Base-by-base conservation (phyloP, 2,797 vertebrate species). In the Oophaga sylvatica region DNA sequence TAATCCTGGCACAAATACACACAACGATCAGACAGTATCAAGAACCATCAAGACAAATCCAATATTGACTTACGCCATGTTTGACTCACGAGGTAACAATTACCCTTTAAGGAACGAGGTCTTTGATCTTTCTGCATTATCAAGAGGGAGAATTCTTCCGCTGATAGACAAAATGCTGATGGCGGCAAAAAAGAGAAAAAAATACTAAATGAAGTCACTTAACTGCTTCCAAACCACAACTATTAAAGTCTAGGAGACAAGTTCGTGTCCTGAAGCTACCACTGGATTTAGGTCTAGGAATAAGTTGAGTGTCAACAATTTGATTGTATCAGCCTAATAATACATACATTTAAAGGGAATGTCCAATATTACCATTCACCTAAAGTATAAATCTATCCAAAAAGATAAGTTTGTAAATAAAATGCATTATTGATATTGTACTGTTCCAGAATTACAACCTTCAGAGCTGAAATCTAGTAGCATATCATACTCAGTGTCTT, bases 51-150 rank as follows among this genome's bases (percentile, higher is more conserved):
- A 31, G 60, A 29, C 78, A 77, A 85, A 85, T 73, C 59, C 78
- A 89, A 86, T 86, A 89, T 78, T 86, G 80, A 82, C 60, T 68
- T 20, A 56, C 16, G 29, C 63, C 76, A n/a, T 85, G 76, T 76
- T 85, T 85, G 80, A 65, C 22, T 82, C 88, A 89, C 35, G 80
- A 89, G 79, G 71, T 83, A 82, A 86, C 80, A 86, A 89, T 89
- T 86, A 86, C 56, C 48, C 84, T 82, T 82, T 83, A 67, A 81
- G 62, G 83, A 85, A 31, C 10, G 53, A 35, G 9, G 15, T 19
- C 88, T 89, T 89, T 89, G 88, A 89, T 89, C 70, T 79, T 20
- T 63, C 83, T 17, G 15, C 31, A 16, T 83, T 89, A 85, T 83
- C 80, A 56, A 53, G 48, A 81, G 84, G 81, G 31, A 57, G 67